Base-by-base conservation (phyloP, 2,113 vertebrate species). In the Murina feae region DNA sequence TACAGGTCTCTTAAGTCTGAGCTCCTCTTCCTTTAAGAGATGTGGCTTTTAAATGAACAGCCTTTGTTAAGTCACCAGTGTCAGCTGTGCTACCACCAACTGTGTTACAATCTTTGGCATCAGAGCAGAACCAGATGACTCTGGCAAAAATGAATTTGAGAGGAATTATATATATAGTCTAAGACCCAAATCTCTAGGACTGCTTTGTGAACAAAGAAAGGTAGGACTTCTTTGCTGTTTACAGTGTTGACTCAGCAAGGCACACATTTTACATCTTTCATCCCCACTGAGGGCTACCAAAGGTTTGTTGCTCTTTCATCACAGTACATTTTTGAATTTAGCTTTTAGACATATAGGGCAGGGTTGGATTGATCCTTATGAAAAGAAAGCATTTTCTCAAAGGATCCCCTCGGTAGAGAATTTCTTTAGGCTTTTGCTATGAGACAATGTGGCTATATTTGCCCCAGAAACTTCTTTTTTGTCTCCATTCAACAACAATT, bases 201-300 rank as follows among this genome's bases (percentile, higher is more conserved):
- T 80, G 55, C 93, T 96, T 96, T 95, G 65, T n/a, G n/a, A 92
- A 84, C 81, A 95, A 93, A 97, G 94, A 51, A 82, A 97, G 96
- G 60, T 76, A 95, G 89, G 94, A 16, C 96, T 96, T 82, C 96
- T 84, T 97, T 95, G 95, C 89, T 97, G 86, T 97, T 96, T 96
- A 85, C 47, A 53, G 96, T 86, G 83, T 90, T 81, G 80, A 89
- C 91, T 96, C 95, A 94, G 89, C 91, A 93, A 96, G 95, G 71
- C 53, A 55, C 58, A 80, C 66, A 14, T 66, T 84, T 63, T 42
- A 32, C 76, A 58, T 94, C 91, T 94, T 85, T 92, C 23, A 39
- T 91, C 3, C 47, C 58, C 91, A 47, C 66, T 4, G 65, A 93
- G 79, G 65, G 37, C 28, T 90, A 2, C 32, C 74, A 95, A 90